Percentiles rank a stretch among this genome's conserved stretches.
phyloP scores from a whole-genome alignment of 2,113 vertebrate species.

The Psophia crepitans region DNA sequence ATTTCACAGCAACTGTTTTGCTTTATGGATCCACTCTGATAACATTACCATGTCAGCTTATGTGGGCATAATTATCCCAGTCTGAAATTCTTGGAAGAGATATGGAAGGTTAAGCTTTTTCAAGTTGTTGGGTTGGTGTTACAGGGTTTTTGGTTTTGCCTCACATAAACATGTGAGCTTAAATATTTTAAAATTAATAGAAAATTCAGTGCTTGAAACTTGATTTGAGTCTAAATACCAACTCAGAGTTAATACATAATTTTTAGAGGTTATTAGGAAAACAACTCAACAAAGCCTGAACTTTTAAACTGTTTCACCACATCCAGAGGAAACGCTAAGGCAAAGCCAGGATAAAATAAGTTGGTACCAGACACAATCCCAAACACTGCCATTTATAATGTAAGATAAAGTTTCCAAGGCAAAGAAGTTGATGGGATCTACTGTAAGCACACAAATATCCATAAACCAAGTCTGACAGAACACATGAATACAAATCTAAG shows the following conservation, averaged over 20 bases:
- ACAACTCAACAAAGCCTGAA: background rate
- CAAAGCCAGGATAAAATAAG: background rate
- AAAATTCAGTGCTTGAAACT: background rate
- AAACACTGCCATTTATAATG: background rate
- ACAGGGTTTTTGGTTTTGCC: background rate
- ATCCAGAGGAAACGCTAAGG: background rate
- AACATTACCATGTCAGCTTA: background rate
- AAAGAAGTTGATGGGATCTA: background rate
- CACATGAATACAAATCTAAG: background rate
- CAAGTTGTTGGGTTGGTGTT: accelerated
- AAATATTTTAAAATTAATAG: background rate
- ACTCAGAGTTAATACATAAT: background rate
- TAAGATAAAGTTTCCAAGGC: background rate
- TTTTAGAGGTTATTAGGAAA: background rate
- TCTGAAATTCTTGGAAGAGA: background rate
- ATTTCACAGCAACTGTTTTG: background rate
- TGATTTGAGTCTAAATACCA: background rate
- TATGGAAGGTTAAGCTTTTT: background rate
- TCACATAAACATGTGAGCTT: background rate
- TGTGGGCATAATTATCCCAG: background rate
- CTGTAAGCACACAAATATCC: accelerated
- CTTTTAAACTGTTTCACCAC: background rate
- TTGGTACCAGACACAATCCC: background rate
- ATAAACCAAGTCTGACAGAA: background rate
- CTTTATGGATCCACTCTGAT: background rate